Evolutionary conservation across 2,113 vertebrate species (phyloP).

Genomic region (Emydocephalus ijimae): DNA sequence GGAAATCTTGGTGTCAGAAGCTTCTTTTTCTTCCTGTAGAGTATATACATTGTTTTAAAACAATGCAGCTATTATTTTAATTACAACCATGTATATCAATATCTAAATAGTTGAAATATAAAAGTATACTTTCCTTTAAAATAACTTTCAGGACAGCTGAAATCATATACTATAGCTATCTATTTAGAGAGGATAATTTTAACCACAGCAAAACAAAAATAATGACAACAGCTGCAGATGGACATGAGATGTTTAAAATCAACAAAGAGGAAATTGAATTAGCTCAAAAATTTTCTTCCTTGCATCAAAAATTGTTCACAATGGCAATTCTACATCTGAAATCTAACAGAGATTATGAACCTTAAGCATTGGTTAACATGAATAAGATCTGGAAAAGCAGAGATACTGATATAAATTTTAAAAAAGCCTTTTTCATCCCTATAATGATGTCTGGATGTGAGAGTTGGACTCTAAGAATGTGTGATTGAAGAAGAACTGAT

Average conservation of each 20-base stretch:
- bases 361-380: neutral
- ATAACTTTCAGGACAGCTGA: neutral
- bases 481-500: neutral
- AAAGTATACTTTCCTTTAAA: neutral
- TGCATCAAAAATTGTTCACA: neutral
- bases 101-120: neutral
- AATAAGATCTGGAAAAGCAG: neutral
- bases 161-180: neutral
- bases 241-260: neutral
- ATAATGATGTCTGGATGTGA: neutral
- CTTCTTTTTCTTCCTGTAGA: constrained; percentile 79
- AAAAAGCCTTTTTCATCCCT: neutral
- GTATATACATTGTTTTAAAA: neutral
- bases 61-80: neutral
- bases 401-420: neutral
- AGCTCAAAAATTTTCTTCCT: neutral
- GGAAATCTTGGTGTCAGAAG: constrained; percentile 78
- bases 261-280: neutral
- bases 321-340: neutral
- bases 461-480: neutral
- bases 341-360: neutral
- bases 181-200: neutral
- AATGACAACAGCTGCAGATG: neutral
- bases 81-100: neutral
- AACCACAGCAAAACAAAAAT: neutral